Base-by-base conservation (phyloP, 2,113 vertebrate genomes). In the Desmodus rotundus region DNA sequence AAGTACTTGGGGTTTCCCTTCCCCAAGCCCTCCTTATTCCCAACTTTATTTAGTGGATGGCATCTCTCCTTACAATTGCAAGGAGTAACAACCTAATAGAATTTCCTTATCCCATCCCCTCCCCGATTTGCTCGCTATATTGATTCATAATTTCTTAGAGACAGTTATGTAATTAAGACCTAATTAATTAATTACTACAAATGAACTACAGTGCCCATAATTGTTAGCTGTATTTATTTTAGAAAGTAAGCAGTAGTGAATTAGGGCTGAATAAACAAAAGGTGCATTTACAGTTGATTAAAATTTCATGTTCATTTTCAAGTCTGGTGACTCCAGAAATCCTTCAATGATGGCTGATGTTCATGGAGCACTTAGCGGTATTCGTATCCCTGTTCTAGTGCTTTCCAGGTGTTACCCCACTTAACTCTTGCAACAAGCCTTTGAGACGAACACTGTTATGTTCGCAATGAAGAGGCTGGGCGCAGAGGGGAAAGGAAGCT, bases 111-210 rank as follows among this genome's bases (percentile, higher is more conserved):
- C 13, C 45, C 36, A 31, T 38, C 24, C 22, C 36, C 50, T 83
- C 61, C 5, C 61, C 43, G 47, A 0, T 86, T 88, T 81, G 58
- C 65, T 88, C 80, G 67, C 22, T 76, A n/a, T 38, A 86, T 91
- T 70, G 20, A 36, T 17, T 95, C 43, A 58, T 83, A 33, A n/a
- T 92, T 67, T 90, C 87, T 87, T 86, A 52, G 56, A 80, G 36
- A 65, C 20, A 77, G 22, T 87, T 58, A 94, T 8, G 36, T 90
- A 86, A 77, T 80, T 83, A 31, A 81, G 70, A 50, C 38, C 58
- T 70, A 10, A 56, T 67, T 90, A 45, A 41, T 68, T 83, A 91
- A 81, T 96, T 95, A 72, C 45, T 73, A 1, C 54, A 94, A 93
- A 38, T 91, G 68, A 89, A 61, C 65, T 87, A 63, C 14, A 20